Evolutionary conservation across 1,140 invertebrate genomes (phyloP).

Genomic region (Chlorops oryzae): DNA sequence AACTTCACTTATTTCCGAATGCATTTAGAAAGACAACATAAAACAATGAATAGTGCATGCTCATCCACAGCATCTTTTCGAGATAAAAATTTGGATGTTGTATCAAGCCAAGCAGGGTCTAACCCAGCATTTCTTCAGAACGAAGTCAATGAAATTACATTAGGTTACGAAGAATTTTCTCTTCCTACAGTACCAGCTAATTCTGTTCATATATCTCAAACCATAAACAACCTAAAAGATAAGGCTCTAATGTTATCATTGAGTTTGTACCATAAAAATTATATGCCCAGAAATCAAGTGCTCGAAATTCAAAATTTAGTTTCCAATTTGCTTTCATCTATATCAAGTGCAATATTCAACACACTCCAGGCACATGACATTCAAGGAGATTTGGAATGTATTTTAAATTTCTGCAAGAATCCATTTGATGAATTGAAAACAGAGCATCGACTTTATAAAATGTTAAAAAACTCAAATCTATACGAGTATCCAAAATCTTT

Average conservation of each 20-base stretch:
- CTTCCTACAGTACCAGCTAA: not conserved
- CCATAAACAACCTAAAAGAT: not conserved
- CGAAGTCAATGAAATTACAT: not conserved
- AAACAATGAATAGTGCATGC: not conserved
- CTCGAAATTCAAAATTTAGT: conserved; percentile 1
- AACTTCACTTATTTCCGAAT: not conserved
- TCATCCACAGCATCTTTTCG: too few relatives aligned
- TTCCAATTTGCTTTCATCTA: not conserved
- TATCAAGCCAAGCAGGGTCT: not conserved
- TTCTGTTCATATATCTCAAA: not conserved
- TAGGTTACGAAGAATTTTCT: not conserved
- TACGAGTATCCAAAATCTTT: conserved; percentile 1
- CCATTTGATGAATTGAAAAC: not conserved
- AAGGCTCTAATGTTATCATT: conserved; percentile 2
- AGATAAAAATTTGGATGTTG: not conserved
- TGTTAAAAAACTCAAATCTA: not conserved
- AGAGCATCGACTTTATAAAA: conserved; percentile 1
- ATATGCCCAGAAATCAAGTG: conserved; percentile 1
- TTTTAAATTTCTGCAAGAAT: not conserved
- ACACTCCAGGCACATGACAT: not conserved
- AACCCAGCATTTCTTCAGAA: not conserved
- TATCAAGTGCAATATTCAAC: not conserved
- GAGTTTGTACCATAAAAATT: not conserved
- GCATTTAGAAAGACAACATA: conserved; percentile 1
- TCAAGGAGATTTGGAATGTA: not conserved